phyloP scores from a whole-genome alignment of 1,140 invertebrate genomes.

The Ceratina japonica region DNA sequence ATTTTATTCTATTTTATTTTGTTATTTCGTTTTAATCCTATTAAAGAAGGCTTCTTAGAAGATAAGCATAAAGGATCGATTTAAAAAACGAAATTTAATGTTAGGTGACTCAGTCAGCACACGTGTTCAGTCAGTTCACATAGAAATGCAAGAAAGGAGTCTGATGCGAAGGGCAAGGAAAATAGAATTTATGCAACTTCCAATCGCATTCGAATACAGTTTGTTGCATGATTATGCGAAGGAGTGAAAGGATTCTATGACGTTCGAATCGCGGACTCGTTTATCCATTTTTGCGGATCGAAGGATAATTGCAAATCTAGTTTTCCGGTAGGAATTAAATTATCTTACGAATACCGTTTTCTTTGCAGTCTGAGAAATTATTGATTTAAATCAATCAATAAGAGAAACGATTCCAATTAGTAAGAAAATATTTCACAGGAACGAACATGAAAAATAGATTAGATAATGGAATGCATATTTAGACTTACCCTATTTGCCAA shows the following conservation, averaged over 20 bases:
- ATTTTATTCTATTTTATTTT: too few relatives aligned
- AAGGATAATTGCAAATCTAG: neutral
- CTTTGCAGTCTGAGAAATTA: neutral
- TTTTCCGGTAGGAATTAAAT: neutral
- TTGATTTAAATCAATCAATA: too few relatives aligned
- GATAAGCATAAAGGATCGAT: neutral
- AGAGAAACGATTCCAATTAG: neutral
- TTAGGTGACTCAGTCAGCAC: neutral
- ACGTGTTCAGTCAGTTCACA: too few relatives aligned
- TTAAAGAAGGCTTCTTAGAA: too few relatives aligned
- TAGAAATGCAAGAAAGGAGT: conserved; percentile 28
- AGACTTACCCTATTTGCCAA: conserved; percentile 74
- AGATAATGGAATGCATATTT: neutral
- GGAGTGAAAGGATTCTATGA: conserved; percentile 34
- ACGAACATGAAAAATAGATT: neutral
- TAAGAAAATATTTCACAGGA: neutral
- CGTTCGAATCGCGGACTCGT: neutral
- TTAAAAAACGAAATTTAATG: neutral
- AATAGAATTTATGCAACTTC: neutral
- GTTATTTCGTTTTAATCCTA: too few relatives aligned
- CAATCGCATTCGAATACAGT: neutral
- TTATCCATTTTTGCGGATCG: neutral
- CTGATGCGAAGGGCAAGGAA: neutral
- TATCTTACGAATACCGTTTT: neutral
- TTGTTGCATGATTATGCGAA: neutral